Conservation (phyloP, 1,140 invertebrate species). For the Drosophila saltans region DNA sequence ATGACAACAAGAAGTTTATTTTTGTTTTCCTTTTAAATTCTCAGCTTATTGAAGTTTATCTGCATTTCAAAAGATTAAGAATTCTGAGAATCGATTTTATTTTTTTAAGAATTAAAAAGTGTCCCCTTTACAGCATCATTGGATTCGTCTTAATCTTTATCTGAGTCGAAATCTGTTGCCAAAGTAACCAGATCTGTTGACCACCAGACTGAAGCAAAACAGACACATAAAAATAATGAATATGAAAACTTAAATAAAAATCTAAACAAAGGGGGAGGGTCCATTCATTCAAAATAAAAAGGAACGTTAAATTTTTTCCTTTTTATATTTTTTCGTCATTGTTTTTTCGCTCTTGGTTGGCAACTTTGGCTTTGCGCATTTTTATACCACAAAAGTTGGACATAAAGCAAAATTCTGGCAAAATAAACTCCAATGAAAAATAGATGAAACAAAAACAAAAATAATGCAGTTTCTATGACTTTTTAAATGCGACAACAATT, state of each 20-base stretch:
- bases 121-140: background rate
- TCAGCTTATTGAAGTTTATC: background rate
- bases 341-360: constrained; percentile 1
- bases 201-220: constrained; percentile 32
- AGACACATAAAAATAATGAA: constrained; percentile 55
- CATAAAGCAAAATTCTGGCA: constrained; percentile 45
- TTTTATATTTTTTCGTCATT: background rate
- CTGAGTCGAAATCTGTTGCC: background rate
- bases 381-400: constrained; percentile 47
- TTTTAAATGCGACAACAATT: constrained; percentile 57
- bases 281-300: constrained; percentile 23
- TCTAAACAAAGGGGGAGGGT: constrained; percentile 39
- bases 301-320: constrained; percentile 1
- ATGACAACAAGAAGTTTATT: no score
- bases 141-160: background rate
- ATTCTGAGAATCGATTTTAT: no score
- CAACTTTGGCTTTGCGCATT: constrained; percentile 64
- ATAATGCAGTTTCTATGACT: constrained; percentile 33
- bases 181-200: constrained; percentile 17
- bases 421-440: constrained; percentile 57
- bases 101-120: no score
- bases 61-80: no score
- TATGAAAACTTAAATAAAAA: constrained; percentile 45
- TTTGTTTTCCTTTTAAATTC: background rate
- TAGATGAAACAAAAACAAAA: constrained; percentile 49